Conservation (phyloP, 2,113 vertebrate species). For the Chaetorhynchus papuensis region DNA sequence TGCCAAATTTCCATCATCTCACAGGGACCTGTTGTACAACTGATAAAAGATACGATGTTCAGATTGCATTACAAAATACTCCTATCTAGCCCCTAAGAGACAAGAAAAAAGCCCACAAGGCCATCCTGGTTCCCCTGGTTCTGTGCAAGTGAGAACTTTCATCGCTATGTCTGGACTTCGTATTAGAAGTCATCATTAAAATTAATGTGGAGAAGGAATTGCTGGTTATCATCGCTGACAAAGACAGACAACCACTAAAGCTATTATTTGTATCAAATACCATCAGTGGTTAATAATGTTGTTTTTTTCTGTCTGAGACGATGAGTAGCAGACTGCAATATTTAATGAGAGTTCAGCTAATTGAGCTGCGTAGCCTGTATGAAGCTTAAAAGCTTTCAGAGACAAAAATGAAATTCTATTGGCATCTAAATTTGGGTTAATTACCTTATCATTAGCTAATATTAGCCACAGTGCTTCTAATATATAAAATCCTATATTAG, state of each 20-base stretch:
- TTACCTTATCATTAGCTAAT: conserved; percentile 31
- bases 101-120: background rate
- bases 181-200: background rate
- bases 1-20: background rate
- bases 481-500: background rate
- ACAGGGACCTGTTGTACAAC: background rate
- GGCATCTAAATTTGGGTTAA: conserved; percentile 3
- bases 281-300: background rate
- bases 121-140: background rate
- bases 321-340: background rate
- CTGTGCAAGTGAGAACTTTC: background rate
- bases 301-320: background rate
- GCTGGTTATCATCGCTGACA: background rate
- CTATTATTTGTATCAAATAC: background rate
- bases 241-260: background rate
- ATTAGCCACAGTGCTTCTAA: background rate
- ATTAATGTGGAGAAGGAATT: background rate
- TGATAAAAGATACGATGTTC: background rate
- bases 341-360: background rate
- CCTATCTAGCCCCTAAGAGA: background rate
- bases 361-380: background rate
- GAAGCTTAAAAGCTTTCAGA: background rate
- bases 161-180: rapidly evolving
- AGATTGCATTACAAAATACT: background rate
- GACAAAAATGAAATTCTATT: background rate